phyloP scores from a whole-genome alignment of 2,888 invertebrate species.

The Acronicta aceris region DNA sequence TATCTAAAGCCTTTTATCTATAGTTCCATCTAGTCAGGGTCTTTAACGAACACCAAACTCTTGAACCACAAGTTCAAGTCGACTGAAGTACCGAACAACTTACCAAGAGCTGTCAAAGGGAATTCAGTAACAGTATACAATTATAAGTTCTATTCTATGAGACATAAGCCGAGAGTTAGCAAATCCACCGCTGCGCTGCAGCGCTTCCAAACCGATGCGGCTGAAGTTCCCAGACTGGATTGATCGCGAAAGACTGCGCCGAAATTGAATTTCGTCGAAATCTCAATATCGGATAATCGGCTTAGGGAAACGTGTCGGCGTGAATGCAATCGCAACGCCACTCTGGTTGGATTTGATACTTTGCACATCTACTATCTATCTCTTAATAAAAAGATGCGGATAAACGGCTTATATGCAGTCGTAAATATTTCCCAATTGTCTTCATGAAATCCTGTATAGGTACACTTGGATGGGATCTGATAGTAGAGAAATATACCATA shows the following conservation, averaged over 20 bases:
- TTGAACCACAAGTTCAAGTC: conserved; percentile 18
- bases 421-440: not conserved
- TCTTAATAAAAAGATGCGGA: conserved; percentile 8
- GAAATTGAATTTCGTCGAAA: conserved; percentile 78
- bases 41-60: conserved; percentile 23
- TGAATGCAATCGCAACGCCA: conserved; percentile 69
- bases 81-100: conserved; percentile 32
- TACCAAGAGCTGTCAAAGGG: conserved; percentile 26
- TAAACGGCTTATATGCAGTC: not conserved
- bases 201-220: conserved; percentile 31
- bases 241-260: conserved; percentile 69
- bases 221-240: conserved; percentile 51
- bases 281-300: conserved; percentile 81
- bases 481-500: no score
- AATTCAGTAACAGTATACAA: conserved; percentile 27
- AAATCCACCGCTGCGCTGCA: conserved; percentile 35
- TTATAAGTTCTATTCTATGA: conserved; percentile 36
- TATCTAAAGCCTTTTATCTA: not conserved
- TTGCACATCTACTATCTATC: conserved; percentile 28
- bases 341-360: conserved; percentile 56
- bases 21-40: conserved; percentile 10
- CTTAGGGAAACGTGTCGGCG: conserved; percentile 67
- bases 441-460: not conserved
- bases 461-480: no score
- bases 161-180: conserved; percentile 25